Evolutionary conservation across 2,888 invertebrate genomes (phyloP).

Genomic region (Acanthacorydalis orientalis): DNA sequence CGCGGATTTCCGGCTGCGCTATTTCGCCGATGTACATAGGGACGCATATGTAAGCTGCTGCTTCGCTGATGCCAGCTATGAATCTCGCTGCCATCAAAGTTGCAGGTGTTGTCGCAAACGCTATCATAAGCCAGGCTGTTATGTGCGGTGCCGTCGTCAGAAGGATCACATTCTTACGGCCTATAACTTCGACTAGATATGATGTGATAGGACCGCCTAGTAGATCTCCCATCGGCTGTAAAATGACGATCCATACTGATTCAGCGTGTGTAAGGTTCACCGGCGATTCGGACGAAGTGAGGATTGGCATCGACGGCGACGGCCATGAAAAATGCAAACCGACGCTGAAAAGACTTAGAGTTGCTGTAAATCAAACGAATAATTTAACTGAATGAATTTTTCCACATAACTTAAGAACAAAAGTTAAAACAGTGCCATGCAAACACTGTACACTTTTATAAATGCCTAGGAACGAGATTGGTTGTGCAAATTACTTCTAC

Average conservation of each 20-base stretch:
- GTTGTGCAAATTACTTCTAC: too few relatives aligned
- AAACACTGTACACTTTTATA: too few relatives aligned
- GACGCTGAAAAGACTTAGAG: background rate
- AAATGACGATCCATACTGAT: conserved; percentile 1
- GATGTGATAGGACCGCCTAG: background rate
- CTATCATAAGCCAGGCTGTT: conserved; percentile 3
- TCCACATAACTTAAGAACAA: too few relatives aligned
- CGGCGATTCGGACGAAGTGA: background rate
- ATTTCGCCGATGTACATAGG: conserved; percentile 46
- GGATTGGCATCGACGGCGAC: conserved; percentile 2
- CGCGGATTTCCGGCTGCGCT: conserved; percentile 35
- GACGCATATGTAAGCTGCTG: conserved; percentile 24
- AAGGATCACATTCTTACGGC: conserved; percentile 3
- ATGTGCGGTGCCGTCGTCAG: conserved; percentile 1
- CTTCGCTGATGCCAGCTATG: conserved; percentile 42
- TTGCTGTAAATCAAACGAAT: background rate
- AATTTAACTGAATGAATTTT: too few relatives aligned
- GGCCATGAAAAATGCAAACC: conserved; percentile 4
- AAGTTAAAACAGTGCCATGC: too few relatives aligned
- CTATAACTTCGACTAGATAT: background rate
- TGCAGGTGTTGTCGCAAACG: background rate
- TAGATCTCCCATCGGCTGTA: conserved; percentile 2
- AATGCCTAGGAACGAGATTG: too few relatives aligned
- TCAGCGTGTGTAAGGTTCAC: background rate
- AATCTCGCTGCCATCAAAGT: conserved; percentile 15